These are phyloP conservation scores for Protaetia brevitarsis DNA, from an alignment of 1,140 invertebrate species.

Conservation along the genomic window DNA sequence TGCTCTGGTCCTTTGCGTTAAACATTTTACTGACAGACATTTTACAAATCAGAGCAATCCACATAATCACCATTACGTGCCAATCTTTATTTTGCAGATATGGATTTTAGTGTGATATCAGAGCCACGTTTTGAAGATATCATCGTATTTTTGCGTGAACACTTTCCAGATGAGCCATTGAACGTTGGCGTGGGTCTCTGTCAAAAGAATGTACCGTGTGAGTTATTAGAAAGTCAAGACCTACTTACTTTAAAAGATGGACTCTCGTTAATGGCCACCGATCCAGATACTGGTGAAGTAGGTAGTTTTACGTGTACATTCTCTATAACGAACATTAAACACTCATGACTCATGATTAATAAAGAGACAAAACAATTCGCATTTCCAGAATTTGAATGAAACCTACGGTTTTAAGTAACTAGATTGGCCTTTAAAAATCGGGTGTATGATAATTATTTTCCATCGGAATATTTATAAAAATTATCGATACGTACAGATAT, in stretches of 20 bases:
- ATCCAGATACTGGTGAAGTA: conserved; percentile 59
- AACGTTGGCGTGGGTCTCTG: conserved; percentile 73
- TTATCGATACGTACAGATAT: too few relatives aligned
- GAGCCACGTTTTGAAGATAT: conserved; percentile 57
- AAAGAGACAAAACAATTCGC: too few relatives aligned
- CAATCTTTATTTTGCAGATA: conserved; percentile 31
- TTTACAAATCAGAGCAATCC: neutral
- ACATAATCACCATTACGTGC: neutral
- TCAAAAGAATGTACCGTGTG: conserved; percentile 62
- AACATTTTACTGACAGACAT: neutral
- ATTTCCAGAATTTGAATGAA: too few relatives aligned
- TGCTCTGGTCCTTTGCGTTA: neutral
- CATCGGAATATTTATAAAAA: too few relatives aligned
- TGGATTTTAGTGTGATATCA: conserved; percentile 51
- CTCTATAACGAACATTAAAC: too few relatives aligned
- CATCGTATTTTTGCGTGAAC: conserved; percentile 67
- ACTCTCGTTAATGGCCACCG: conserved; percentile 67
- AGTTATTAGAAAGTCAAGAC: conserved; percentile 71
- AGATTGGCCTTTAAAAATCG: too few relatives aligned
- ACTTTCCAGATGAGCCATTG: conserved; percentile 77
- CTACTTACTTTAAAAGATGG: conserved; percentile 65
- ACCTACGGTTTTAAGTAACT: too few relatives aligned
- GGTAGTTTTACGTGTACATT: conserved; percentile 40
- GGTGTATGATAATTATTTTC: too few relatives aligned
- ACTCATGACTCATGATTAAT: too few relatives aligned